phyloP scores from a whole-genome alignment of 2,113 vertebrate species.

The Melospiza melodia region DNA sequence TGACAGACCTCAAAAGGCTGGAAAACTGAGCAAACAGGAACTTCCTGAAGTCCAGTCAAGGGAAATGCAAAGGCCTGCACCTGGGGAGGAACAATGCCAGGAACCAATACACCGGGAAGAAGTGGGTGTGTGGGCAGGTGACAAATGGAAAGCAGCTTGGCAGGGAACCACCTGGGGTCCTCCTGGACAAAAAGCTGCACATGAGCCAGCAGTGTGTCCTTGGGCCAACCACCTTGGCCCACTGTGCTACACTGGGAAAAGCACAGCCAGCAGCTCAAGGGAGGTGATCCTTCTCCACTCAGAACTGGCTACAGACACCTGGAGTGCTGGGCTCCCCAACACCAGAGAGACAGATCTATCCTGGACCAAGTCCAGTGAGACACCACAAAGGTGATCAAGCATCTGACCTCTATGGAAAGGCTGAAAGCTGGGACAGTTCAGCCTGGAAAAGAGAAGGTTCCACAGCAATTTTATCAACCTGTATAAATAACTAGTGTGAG shows the following conservation, averaged over 20 bases:
- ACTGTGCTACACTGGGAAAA: neutral
- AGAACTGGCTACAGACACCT: neutral
- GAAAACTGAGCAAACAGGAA: neutral
- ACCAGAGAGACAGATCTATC: neutral
- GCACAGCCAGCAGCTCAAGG: neutral
- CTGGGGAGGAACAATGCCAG: neutral
- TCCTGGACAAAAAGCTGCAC: neutral
- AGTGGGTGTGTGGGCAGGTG: fast-evolving
- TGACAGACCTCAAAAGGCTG: neutral
- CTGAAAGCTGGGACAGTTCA: neutral
- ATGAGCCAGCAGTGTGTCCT: neutral
- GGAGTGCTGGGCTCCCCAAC: neutral
- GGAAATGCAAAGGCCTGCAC: neutral
- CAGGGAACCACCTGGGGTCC: neutral
- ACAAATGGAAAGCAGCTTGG: neutral
- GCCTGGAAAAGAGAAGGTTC: neutral
- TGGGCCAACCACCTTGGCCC: neutral
- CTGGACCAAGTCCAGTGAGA: neutral
- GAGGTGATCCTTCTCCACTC: neutral
- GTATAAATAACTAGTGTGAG: neutral
- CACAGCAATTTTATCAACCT: neutral
- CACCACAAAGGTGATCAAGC: neutral
- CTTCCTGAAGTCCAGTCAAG: neutral
- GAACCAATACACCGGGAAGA: neutral
- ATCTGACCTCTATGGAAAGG: neutral